phyloP scores from a whole-genome alignment of 2,888 invertebrate genomes.

The Stenodera caucasica region DNA sequence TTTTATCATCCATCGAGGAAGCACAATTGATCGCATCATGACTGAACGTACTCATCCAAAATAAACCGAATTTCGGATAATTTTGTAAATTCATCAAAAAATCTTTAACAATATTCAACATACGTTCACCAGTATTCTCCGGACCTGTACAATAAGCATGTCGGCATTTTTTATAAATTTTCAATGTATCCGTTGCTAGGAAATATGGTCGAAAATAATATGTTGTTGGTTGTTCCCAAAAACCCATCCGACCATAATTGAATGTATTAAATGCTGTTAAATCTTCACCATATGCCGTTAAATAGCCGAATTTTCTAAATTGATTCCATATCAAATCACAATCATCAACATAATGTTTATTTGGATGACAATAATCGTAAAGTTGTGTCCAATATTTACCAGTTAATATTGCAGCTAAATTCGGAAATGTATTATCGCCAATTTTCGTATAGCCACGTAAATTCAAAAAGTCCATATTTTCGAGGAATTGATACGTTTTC shows the following conservation, averaged over 20 bases:
- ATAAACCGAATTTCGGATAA: conserved; percentile 71
- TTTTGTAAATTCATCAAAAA: conserved; percentile 66
- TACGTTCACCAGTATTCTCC: conserved; percentile 65
- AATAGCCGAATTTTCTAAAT: conserved; percentile 70
- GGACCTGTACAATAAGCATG: conserved; percentile 66
- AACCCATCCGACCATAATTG: conserved; percentile 73
- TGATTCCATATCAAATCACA: conserved; percentile 79
- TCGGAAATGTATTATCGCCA: conserved; percentile 88
- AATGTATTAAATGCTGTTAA: conserved; percentile 72
- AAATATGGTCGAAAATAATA: conserved; percentile 78
- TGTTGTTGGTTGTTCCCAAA: conserved; percentile 73
- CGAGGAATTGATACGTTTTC: conserved; percentile 67
- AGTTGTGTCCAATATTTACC: conserved; percentile 61
- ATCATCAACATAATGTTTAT: conserved; percentile 63
- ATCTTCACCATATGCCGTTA: conserved; percentile 82
- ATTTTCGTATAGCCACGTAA: conserved; percentile 61
- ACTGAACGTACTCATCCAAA: conserved; percentile 80
- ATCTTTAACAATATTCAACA: conserved; percentile 70
- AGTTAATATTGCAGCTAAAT: conserved; percentile 78
- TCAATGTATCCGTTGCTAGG: conserved; percentile 65
- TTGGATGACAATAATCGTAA: conserved; percentile 57
- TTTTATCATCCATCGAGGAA: conserved; percentile 68
- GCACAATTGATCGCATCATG: conserved; percentile 72
- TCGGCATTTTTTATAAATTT: conserved; percentile 56
- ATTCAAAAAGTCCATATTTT: conserved; percentile 55